Conservation (phyloP, 2,888 invertebrate genomes). For the Peribatodes rhomboidaria region DNA sequence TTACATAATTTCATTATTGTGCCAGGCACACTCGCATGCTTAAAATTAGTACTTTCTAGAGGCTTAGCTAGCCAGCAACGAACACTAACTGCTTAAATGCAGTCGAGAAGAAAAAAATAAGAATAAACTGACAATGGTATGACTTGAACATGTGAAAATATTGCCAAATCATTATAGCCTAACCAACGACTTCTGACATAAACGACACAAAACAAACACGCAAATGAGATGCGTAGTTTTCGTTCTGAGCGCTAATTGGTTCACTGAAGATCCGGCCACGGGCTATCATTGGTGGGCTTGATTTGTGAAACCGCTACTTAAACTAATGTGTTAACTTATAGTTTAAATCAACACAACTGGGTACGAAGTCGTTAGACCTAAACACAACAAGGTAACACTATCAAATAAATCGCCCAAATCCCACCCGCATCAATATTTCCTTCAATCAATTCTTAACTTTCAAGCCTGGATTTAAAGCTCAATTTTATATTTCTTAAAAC, state of each 20-base stretch:
- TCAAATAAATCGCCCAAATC: neutral
- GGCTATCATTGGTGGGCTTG: neutral
- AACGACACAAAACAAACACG: no score
- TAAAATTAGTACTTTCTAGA: neutral
- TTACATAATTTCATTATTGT: neutral
- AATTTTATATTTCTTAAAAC: neutral
- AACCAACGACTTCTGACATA: no score
- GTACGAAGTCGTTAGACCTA: neutral
- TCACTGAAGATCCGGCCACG: no score
- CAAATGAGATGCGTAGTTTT: no score
- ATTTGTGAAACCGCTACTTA: neutral
- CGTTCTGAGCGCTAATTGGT: no score
- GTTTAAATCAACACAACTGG: neutral
- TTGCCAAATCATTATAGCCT: no score
- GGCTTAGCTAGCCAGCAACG: neutral
- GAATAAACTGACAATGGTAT: no score
- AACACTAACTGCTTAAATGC: no score
- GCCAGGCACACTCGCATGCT: conserved; percentile 7
- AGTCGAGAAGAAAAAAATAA: no score
- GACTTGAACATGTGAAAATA: no score
- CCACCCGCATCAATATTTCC: neutral
- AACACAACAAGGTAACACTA: neutral
- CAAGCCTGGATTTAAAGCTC: conserved; percentile 5
- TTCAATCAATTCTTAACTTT: neutral
- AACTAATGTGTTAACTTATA: neutral